These are phyloP conservation scores for Sinella curviseta DNA, from an alignment of 1,140 invertebrate genomes.

Conservation along the genomic window DNA sequence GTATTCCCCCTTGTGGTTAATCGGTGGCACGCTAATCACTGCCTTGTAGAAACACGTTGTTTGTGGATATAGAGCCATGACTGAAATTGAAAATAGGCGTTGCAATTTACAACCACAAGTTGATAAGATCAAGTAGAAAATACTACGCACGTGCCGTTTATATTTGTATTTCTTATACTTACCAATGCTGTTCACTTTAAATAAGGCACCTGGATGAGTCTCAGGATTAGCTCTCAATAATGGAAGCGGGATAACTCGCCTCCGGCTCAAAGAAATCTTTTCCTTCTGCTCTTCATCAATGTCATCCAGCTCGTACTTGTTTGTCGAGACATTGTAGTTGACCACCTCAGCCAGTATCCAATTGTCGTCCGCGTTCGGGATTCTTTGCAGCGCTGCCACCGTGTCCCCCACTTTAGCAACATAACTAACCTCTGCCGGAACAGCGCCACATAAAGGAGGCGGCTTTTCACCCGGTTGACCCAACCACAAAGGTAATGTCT, in stretches of 20 bases:
- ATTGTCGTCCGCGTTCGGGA: slow-evolving; percentile 83
- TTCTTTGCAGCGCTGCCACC: slow-evolving; percentile 87
- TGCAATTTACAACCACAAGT: not conserved
- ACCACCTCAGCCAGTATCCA: slow-evolving; percentile 98
- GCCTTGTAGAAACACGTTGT: slow-evolving; percentile 99
- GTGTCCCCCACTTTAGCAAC: slow-evolving; percentile 69
- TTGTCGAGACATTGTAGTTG: slow-evolving; percentile 74
- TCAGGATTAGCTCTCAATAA: slow-evolving; percentile 64
- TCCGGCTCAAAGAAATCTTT: slow-evolving; percentile 70
- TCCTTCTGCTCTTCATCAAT: slow-evolving; percentile 96
- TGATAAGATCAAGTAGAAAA: not conserved
- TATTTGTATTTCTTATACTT: slow-evolving; percentile 2
- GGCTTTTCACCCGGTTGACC: slow-evolving; percentile 79
- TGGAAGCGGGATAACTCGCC: slow-evolving; percentile 87
- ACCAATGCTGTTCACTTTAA: slow-evolving; percentile 43
- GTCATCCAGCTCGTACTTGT: slow-evolving; percentile 96
- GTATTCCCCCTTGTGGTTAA: slow-evolving; percentile 84
- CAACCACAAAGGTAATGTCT: slow-evolving; percentile 89
- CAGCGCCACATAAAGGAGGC: slow-evolving; percentile 87
- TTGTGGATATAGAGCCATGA: slow-evolving; percentile 98
- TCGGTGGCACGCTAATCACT: slow-evolving; percentile 80
- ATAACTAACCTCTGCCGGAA: slow-evolving; percentile 84
- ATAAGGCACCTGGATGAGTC: slow-evolving; percentile 34
- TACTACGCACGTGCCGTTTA: not conserved
- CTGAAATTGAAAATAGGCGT: slow-evolving; percentile 61